Evolutionary conservation across 2,888 invertebrate genomes (phyloP).

Genomic region (Chouioia cunea): DNA sequence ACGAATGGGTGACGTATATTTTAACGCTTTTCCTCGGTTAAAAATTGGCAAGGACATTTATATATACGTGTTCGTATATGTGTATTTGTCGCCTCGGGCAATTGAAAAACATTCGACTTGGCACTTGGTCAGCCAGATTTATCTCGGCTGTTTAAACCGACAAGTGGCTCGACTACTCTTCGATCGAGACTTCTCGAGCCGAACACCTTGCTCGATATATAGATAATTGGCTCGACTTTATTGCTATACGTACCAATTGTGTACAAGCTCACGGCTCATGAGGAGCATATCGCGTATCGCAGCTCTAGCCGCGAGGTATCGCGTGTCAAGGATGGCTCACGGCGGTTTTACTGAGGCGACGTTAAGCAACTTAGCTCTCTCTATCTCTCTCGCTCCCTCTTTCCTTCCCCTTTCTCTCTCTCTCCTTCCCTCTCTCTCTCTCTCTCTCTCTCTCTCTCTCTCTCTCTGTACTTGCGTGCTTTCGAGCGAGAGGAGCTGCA

Average conservation of each 20-base stretch:
- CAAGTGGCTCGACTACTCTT: constrained; percentile 51
- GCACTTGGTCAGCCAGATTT: constrained; percentile 51
- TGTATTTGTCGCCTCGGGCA: constrained; percentile 37
- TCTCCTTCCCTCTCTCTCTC: constrained; percentile 39
- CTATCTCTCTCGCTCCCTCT: constrained; percentile 46
- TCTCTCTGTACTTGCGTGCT: constrained; percentile 31
- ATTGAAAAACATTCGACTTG: constrained; percentile 51
- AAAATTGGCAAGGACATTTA: no score
- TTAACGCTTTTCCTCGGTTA: constrained; percentile 48
- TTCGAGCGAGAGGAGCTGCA: constrained; percentile 55
- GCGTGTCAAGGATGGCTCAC: constrained; percentile 63
- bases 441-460: neutral
- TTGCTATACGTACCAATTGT: no score
- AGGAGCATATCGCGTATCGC: constrained; percentile 39
- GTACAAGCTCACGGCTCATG: constrained; percentile 24
- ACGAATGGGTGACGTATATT: neutral
- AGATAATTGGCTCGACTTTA: constrained; percentile 55
- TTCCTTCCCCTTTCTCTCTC: no score
- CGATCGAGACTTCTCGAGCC: constrained; percentile 50
- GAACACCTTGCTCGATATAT: constrained; percentile 57
- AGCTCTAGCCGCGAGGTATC: constrained; percentile 53
- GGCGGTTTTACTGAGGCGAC: constrained; percentile 57
- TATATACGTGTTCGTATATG: no score
- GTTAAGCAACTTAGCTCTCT: neutral
- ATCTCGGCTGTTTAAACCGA: constrained; percentile 50